A percentile compares a stretch with the other conserved stretches of the same genome.
phyloP scores from a whole-genome alignment of 2,797 vertebrate genomes.

The Scyliorhinus canicula region DNA sequence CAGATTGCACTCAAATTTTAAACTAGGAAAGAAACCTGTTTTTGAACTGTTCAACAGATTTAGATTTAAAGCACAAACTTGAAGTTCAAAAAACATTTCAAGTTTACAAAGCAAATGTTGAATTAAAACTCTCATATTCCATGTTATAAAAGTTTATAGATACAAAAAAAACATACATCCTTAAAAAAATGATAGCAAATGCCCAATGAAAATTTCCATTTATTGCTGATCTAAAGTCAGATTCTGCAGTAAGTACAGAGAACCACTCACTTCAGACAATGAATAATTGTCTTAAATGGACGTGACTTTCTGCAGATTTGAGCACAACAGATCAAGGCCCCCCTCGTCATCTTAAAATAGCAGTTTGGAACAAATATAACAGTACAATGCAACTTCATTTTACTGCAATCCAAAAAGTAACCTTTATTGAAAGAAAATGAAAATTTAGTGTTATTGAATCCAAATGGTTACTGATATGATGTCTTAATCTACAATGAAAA shows the following conservation, averaged over 20 bases:
- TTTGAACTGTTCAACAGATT: background rate
- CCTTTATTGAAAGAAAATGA: background rate
- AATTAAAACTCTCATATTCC: background rate
- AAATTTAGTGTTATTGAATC: background rate
- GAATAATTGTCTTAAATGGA: background rate
- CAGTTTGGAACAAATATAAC: background rate
- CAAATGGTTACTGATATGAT: background rate
- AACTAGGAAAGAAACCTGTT: background rate
- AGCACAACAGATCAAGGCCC: background rate
- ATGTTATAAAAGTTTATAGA: background rate
- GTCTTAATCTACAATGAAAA: background rate
- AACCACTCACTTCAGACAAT: background rate
- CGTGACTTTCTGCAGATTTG: background rate
- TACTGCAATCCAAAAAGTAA: background rate
- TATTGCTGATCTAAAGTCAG: background rate
- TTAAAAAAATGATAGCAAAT: background rate
- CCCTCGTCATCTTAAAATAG: background rate
- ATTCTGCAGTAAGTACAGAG: background rate
- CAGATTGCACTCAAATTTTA: background rate
- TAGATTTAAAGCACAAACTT: background rate
- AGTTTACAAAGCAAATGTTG: background rate
- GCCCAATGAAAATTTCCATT: background rate
- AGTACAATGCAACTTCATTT: background rate
- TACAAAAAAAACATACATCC: background rate
- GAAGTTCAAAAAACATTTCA: background rate